phyloP scores from a whole-genome alignment of 2,888 invertebrate species.

The Tachina grossa region DNA sequence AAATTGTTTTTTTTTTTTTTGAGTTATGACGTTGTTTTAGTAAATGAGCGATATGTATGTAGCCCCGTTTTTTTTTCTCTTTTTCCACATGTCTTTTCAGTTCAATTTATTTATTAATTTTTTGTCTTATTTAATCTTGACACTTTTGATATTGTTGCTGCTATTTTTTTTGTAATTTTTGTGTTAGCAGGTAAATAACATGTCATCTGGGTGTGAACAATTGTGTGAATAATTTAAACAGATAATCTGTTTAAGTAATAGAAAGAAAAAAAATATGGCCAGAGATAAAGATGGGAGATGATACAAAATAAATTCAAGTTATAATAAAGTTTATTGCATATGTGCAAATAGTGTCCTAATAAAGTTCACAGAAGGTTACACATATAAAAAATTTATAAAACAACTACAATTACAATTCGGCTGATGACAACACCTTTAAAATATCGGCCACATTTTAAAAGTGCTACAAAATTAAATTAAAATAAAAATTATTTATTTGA shows the following conservation, averaged over 20 bases:
- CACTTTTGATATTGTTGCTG: slow-evolving; percentile 29
- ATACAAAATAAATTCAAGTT: neutral
- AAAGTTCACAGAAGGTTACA: too few relatives aligned
- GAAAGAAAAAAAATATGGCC: neutral
- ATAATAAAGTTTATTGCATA: too few relatives aligned
- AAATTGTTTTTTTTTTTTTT: too few relatives aligned
- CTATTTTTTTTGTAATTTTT: slow-evolving; percentile 7
- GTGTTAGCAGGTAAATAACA: slow-evolving; percentile 46
- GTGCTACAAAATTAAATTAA: too few relatives aligned
- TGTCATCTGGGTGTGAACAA: slow-evolving; percentile 50
- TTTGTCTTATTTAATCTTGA: slow-evolving; percentile 32
- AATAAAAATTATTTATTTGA: too few relatives aligned
- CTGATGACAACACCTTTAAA: too few relatives aligned
- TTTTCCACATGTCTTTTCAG: neutral
- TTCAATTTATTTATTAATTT: slow-evolving; percentile 3
- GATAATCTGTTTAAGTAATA: slow-evolving; percentile 47
- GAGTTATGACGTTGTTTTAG: too few relatives aligned
- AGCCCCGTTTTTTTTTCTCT: neutral
- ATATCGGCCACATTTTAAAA: too few relatives aligned
- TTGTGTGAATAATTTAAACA: slow-evolving; percentile 43
- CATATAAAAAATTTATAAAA: too few relatives aligned
- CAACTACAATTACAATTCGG: too few relatives aligned
- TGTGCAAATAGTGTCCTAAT: too few relatives aligned
- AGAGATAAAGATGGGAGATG: neutral
- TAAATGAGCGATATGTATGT: too few relatives aligned